Conservation (phyloP, 2,113 vertebrate species). For the Danio rerio region GRCz12tu NC_133181.1:35663501-35664000, state of each 20-base stretch:
- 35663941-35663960: slow-evolving; percentile 43
- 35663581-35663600: slow-evolving; percentile 52
- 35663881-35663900: slow-evolving; percentile 59
- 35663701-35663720: slow-evolving; percentile 3
- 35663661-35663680: background rate
- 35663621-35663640: slow-evolving; percentile 27
- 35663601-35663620: background rate
- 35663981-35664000: slow-evolving; percentile 39
- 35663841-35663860: slow-evolving; percentile 37
- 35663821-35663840: slow-evolving; percentile 42
- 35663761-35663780: slow-evolving; percentile 52
- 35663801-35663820: slow-evolving; percentile 34
- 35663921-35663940: slow-evolving; percentile 53
- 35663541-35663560: slow-evolving; percentile 25
- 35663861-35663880: slow-evolving; percentile 51
- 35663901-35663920: slow-evolving; percentile 44
- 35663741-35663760: slow-evolving; percentile 33
- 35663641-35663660: slow-evolving; percentile 15
- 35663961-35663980: slow-evolving; percentile 44
- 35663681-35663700: background rate
- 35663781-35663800: slow-evolving; percentile 34
- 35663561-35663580: slow-evolving; percentile 13
- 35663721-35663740: slow-evolving; percentile 34
- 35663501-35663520: slow-evolving; percentile 58
- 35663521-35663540: slow-evolving; percentile 46